Evolutionary conservation across 2,888 invertebrate genomes (phyloP).

Genomic region (Seira sanloemensis): DNA sequence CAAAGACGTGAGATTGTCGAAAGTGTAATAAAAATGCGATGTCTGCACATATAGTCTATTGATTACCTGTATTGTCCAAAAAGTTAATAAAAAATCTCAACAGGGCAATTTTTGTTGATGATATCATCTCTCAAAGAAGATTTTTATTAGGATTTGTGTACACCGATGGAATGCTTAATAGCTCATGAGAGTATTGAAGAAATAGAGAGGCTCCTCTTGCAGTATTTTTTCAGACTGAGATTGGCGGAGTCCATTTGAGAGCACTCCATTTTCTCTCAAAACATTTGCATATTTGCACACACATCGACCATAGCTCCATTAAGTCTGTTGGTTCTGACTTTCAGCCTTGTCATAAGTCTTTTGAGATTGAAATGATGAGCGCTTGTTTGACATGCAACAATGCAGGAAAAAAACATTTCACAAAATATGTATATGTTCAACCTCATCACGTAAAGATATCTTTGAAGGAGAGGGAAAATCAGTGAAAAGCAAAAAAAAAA

Average conservation of each 20-base stretch:
- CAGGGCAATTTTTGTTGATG: slow-evolving; percentile 44
- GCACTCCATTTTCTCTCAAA: too few species aligned
- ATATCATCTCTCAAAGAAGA: slow-evolving; percentile 40
- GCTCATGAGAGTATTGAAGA: slow-evolving; percentile 15
- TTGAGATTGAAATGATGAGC: slow-evolving; percentile 45
- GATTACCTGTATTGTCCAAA: too few species aligned
- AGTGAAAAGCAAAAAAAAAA: too few species aligned
- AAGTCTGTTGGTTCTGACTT: slow-evolving; percentile 27
- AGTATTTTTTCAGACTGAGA: too few species aligned
- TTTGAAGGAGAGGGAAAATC: too few species aligned
- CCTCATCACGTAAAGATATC: too few species aligned
- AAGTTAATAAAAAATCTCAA: slow-evolving; percentile 29
- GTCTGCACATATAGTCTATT: too few species aligned
- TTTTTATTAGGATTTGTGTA: neutral
- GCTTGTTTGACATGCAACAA: slow-evolving; percentile 38
- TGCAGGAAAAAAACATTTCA: neutral
- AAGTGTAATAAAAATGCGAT: slow-evolving; percentile 20
- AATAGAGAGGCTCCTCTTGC: slow-evolving; percentile 32
- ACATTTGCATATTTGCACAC: too few species aligned
- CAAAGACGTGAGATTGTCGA: slow-evolving; percentile 47
- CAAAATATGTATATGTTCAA: too few species aligned
- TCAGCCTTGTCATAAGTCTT: slow-evolving; percentile 42
- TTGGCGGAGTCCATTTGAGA: too few species aligned
- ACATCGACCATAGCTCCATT: slow-evolving; percentile 23
- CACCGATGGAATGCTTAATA: too few species aligned